These are phyloP conservation scores for Cyprinus carpio DNA, from an alignment of 2,113 vertebrate species.

Conservation along the genomic window DNA sequence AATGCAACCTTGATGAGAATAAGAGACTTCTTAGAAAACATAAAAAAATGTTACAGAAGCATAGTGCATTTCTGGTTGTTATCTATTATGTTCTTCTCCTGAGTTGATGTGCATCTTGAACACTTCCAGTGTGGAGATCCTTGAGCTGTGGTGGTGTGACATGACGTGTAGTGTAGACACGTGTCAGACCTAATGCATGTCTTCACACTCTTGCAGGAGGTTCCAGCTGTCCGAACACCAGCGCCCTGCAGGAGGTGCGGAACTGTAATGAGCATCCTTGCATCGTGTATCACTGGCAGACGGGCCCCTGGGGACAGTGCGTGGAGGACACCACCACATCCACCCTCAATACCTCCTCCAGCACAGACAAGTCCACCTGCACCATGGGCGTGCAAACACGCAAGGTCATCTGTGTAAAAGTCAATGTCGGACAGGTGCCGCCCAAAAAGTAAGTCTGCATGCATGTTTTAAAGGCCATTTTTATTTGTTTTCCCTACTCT, in stretches of 20 bases:
- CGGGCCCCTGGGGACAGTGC: slow-evolving; percentile 89
- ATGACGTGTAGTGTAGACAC: neutral
- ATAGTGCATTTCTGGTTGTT: neutral
- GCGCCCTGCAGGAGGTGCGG: slow-evolving; percentile 85
- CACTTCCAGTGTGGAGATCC: neutral
- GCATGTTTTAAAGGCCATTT: neutral
- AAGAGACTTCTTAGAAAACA: neutral
- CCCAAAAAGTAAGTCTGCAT: slow-evolving; percentile 90
- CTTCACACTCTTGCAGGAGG: slow-evolving; percentile 75
- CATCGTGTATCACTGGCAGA: slow-evolving; percentile 97
- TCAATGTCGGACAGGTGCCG: slow-evolving; percentile 97
- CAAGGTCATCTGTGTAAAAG: slow-evolving; percentile 95
- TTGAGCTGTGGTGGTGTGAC: neutral
- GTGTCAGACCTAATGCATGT: slow-evolving; percentile 17
- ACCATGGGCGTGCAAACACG: slow-evolving; percentile 92
- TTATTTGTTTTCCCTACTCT: neutral
- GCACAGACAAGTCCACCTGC: slow-evolving; percentile 79
- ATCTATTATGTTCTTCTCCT: neutral
- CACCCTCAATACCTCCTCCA: slow-evolving; percentile 77
- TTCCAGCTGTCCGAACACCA: slow-evolving; percentile 86
- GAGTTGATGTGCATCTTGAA: neutral
- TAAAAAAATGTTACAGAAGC: too few species aligned
- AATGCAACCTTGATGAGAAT: neutral
- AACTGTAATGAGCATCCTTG: slow-evolving; percentile 96
- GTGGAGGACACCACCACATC: slow-evolving; percentile 85